A percentile compares a stretch with the other conserved stretches of the same genome.
Evolutionary conservation across 2,113 vertebrate genomes (phyloP).

Genomic region (Vicugna pacos): DNA sequence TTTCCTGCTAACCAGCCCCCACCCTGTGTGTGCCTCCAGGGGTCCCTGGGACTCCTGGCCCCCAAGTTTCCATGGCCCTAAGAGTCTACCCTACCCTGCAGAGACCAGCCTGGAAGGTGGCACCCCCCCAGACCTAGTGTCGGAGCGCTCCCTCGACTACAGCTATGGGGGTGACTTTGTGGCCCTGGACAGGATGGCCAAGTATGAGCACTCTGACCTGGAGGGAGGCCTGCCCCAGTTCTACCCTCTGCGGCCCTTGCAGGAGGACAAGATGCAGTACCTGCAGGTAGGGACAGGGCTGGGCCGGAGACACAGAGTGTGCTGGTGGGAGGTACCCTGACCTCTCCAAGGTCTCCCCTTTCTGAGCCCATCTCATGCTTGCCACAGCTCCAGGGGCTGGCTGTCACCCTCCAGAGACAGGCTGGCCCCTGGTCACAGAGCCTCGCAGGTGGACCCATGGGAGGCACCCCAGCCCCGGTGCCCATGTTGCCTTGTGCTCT

Average conservation of each 20-base stretch:
- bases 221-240: constrained; percentile 92
- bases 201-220: constrained; percentile 93
- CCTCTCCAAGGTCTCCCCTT: too few species aligned
- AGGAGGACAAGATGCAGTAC: constrained; percentile 97
- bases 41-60: not conserved
- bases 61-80: not conserved
- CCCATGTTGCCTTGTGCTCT: not conserved
- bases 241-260: constrained; percentile 90
- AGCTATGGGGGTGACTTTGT: constrained; percentile 90
- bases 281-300: constrained; percentile 90
- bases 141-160: constrained; percentile 92
- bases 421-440: not conserved
- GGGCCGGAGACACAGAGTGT: rapidly evolving
- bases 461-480: rapidly evolving
- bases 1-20: not conserved
- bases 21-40: not conserved
- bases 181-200: constrained; percentile 92
- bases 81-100: constrained; percentile 77
- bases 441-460: not conserved
- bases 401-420: not conserved
- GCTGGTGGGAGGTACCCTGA: not conserved
- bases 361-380: not conserved
- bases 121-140: constrained; percentile 91
- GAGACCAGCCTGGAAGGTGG: constrained; percentile 93
- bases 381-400: too few species aligned